A percentile compares a stretch with the other conserved stretches of the same genome.
These are phyloP conservation scores for Parnassius smintheus DNA, from an alignment of 2,888 invertebrate species.

Conservation along the genomic window DNA sequence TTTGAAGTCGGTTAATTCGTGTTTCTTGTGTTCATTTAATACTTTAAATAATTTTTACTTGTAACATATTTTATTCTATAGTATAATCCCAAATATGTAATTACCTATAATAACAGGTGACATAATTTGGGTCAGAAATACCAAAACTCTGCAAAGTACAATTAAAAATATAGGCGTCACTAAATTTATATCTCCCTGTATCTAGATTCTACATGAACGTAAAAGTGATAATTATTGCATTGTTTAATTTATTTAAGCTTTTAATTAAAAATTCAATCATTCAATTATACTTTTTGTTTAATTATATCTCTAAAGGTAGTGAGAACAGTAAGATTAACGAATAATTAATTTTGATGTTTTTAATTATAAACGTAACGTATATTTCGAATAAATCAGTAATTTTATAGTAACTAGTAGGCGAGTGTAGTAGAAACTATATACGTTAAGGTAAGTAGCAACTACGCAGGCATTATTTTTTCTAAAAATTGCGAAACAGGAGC, in stretches of 20 bases:
- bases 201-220: background rate
- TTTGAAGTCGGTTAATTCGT: too few relatives aligned
- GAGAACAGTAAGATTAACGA: background rate
- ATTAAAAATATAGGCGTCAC: constrained; percentile 49
- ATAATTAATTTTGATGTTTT: background rate
- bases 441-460: too few relatives aligned
- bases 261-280: background rate
- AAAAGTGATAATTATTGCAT: constrained; percentile 6
- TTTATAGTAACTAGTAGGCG: too few relatives aligned
- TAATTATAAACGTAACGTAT: too few relatives aligned
- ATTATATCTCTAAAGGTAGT: background rate
- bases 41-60: too few relatives aligned
- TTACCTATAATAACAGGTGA: background rate
- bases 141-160: constrained; percentile 1
- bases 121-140: background rate
- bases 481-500: too few relatives aligned
- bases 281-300: background rate
- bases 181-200: constrained; percentile 26
- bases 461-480: too few relatives aligned
- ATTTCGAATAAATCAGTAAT: too few relatives aligned
- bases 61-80: too few relatives aligned
- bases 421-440: too few relatives aligned
- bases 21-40: too few relatives aligned
- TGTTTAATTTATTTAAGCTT: background rate
- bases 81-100: background rate